These are phyloP conservation scores for Dryoscopus gambensis DNA, from an alignment of 2,113 vertebrate genomes.

Conservation along the genomic window DNA sequence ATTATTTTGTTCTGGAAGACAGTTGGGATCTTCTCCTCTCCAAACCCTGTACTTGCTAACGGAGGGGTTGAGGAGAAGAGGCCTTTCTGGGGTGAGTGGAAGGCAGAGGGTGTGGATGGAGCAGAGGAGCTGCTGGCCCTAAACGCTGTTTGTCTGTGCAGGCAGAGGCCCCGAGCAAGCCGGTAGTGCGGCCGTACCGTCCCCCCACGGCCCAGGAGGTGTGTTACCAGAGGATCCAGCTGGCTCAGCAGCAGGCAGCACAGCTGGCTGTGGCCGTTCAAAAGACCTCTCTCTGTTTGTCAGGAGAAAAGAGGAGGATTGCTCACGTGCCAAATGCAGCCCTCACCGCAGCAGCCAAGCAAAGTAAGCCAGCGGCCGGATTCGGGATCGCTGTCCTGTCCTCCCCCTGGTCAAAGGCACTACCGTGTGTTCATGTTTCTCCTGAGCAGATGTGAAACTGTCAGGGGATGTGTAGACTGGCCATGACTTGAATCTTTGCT, in stretches of 20 bases:
- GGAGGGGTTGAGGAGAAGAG: background rate
- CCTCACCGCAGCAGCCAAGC: constrained; percentile 49
- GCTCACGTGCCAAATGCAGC: constrained; percentile 81
- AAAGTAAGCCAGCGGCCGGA: constrained; percentile 45
- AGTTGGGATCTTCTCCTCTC: background rate
- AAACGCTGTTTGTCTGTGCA: background rate
- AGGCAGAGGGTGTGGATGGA: background rate
- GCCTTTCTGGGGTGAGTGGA: background rate
- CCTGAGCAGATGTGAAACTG: background rate
- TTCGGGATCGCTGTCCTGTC: background rate
- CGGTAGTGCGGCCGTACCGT: constrained; percentile 67
- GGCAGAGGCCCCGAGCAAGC: constrained; percentile 70
- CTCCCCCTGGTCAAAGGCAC: background rate
- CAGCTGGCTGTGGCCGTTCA: constrained; percentile 69
- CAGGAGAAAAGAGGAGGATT: constrained; percentile 86
- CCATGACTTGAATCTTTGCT: background rate
- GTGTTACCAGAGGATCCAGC: constrained; percentile 90
- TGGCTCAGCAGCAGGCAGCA: constrained; percentile 81
- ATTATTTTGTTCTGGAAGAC: background rate
- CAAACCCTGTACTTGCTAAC: background rate
- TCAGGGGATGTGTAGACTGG: background rate
- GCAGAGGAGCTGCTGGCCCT: background rate
- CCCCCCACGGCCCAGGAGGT: constrained; percentile 88
- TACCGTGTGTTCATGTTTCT: background rate
- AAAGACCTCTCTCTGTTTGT: constrained; percentile 45